Conservation (phyloP, 2,797 vertebrate genomes). For the Parauchenoglanis punctatus region DNA sequence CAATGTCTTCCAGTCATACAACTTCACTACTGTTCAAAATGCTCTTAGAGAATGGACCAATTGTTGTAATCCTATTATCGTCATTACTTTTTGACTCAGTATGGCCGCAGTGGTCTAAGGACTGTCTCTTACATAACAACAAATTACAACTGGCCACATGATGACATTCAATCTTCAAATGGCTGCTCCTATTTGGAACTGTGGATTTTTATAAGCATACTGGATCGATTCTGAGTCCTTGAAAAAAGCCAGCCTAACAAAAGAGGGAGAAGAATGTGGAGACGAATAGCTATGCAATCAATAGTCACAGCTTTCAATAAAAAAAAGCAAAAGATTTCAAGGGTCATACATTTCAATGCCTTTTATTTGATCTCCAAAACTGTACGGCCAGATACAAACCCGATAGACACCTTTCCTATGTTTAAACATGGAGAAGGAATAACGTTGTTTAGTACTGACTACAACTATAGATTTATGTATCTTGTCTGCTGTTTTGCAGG, state of each 20-base stretch:
- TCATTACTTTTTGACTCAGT: constrained; percentile 33
- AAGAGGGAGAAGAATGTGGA: neutral
- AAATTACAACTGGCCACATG: constrained; percentile 13
- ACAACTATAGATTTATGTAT: neutral
- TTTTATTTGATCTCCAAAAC: neutral
- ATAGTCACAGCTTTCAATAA: constrained; percentile 22
- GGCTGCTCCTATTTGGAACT: constrained; percentile 5
- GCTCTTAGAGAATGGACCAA: constrained; percentile 31
- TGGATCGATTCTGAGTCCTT: constrained; percentile 15
- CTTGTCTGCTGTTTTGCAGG: neutral
- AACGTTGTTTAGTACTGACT: neutral
- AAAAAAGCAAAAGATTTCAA: constrained; percentile 5
- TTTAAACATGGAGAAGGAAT: neutral
- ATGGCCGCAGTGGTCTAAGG: constrained; percentile 1
- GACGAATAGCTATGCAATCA: constrained; percentile 1
- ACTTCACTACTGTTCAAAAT: constrained; percentile 32
- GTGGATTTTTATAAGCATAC: constrained; percentile 5
- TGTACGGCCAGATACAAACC: neutral
- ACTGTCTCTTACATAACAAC: constrained; percentile 20
- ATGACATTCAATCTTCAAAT: constrained; percentile 28
- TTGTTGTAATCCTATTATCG: constrained; percentile 49
- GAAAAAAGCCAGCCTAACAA: constrained; percentile 16
- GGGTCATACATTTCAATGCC: neutral
- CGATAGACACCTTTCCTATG: neutral
- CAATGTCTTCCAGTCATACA: constrained; percentile 31